A percentile compares a stretch with the other conserved stretches of the same genome.
Conservation (phyloP, 2,113 vertebrate species). For the Dromas ardeola region DNA sequence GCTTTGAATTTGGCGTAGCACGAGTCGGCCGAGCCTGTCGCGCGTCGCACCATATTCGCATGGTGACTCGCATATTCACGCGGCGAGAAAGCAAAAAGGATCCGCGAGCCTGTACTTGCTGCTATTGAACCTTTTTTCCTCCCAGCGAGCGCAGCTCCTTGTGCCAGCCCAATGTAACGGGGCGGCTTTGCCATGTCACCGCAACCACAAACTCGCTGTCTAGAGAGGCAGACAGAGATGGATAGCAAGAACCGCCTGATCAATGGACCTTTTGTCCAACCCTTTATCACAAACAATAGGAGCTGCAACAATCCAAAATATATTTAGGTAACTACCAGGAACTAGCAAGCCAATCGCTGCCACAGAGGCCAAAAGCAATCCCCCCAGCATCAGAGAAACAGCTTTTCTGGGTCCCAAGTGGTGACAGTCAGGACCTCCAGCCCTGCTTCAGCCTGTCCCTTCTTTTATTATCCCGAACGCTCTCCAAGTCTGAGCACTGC, state of each 20-base stretch:
- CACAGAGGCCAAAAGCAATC: not conserved
- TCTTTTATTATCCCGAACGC: not conserved
- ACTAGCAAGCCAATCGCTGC: not conserved
- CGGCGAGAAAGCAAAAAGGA: not conserved
- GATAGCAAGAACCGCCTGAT: not conserved
- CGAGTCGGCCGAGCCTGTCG: rapidly evolving
- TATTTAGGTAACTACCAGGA: not conserved
- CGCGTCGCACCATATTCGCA: rapidly evolving
- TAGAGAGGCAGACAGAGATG: not conserved
- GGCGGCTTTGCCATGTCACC: not conserved
- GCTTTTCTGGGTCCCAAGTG: not conserved
- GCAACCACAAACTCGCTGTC: not conserved
- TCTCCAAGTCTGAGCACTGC: not conserved
- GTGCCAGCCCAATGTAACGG: not conserved
- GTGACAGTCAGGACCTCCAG: not conserved
- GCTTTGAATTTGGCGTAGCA: not conserved
- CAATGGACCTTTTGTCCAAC: slow-evolving; percentile 43
- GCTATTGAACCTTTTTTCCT: not conserved
- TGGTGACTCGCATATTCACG: rapidly evolving
- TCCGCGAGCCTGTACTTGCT: rapidly evolving
- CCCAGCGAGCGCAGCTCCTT: rapidly evolving
- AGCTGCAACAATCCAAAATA: not conserved
- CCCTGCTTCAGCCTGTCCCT: not conserved
- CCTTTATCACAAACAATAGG: slow-evolving; percentile 6
- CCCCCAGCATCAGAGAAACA: not conserved